Base-by-base conservation (phyloP, 2,888 invertebrate species). In the Drosophila pseudotakahashii region DNA sequence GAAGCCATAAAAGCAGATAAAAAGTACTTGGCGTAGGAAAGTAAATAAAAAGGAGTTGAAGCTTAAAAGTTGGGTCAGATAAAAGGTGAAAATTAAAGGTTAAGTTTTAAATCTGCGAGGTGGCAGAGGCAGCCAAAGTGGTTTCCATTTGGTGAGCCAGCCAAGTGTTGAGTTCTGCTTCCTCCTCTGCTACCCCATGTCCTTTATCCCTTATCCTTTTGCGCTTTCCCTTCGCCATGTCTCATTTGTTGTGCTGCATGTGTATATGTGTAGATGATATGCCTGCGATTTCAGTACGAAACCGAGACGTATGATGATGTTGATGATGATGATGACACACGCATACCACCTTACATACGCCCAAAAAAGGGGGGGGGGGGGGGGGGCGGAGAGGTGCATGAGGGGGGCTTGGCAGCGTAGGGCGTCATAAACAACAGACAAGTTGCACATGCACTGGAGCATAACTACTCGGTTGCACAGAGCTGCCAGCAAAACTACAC, bases 361-460 rank as follows among this genome's bases (percentile, higher is more conserved):
- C 23, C 23, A 19, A 52, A 37, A 4, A 2, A 19, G n/a, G n/a
- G n/a, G n/a, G n/a, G n/a, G n/a, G n/a, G 19, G 19, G 19, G 19
- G 23, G 26, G 34, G 42, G 42, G 32, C 10, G 19, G n/a, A 2
- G 41, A 58, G 50, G 36, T 23, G 36, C 36, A 23, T 47, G 13
- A n/a, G n/a, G 16, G 23, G 52, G 41, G 37, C 37, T 48, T 59
- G 55, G 67, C 13, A 53, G 67, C 62, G 61, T 44, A 34, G 59
- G 67, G 77, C 70, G 79, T 78, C 79, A 86, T 84, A 86, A 84
- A 83, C 84, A 84, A 83, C 84, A 84, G 84, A 86, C 81, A 86
- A 81, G 86, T 79, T 82, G 79, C 86, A 86, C 86, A 83, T 83
- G 83, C 86, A 82, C 71, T 73, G 61, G 72, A 78, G 86, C 86